These are phyloP conservation scores for Bagarius yarrelli DNA, from an alignment of 2,113 vertebrate species.

Conservation along the genomic window DNA sequence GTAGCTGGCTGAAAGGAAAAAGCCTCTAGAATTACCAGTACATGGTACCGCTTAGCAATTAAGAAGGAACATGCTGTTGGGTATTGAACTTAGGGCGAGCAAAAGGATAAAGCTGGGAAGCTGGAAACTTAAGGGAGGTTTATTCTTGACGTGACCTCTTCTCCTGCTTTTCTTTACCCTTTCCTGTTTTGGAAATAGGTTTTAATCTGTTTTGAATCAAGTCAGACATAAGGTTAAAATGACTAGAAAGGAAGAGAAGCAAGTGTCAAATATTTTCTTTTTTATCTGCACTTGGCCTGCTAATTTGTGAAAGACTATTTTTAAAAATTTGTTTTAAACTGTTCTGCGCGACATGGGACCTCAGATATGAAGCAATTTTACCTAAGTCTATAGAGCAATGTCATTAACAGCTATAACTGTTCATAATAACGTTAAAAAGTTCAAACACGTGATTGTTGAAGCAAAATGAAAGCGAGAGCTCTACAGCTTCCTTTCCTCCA, in stretches of 20 bases:
- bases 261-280: conserved; percentile 33
- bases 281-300: conserved; percentile 1
- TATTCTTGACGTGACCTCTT: conserved; percentile 24
- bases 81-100: conserved; percentile 53
- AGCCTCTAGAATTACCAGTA: conserved; percentile 67
- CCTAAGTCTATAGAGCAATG: not conserved
- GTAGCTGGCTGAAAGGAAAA: conserved; percentile 64
- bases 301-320: conserved; percentile 36
- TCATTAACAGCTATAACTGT: conserved; percentile 2
- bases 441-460: conserved; percentile 14
- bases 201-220: conserved; percentile 39
- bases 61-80: conserved; percentile 65
- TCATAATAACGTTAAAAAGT: conserved; percentile 8
- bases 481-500: conserved; percentile 37
- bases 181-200: conserved; percentile 35
- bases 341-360: conserved; percentile 15
- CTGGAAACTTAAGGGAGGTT: conserved; percentile 33
- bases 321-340: conserved; percentile 26
- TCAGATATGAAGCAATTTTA: conserved; percentile 8
- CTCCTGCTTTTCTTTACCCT: not conserved
- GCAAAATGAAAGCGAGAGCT: conserved; percentile 16
- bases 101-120: conserved; percentile 33
- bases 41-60: conserved; percentile 67
- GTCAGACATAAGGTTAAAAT: not conserved
- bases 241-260: not conserved